phyloP scores from a whole-genome alignment of 2,888 invertebrate species.

The Acronicta psi region DNA sequence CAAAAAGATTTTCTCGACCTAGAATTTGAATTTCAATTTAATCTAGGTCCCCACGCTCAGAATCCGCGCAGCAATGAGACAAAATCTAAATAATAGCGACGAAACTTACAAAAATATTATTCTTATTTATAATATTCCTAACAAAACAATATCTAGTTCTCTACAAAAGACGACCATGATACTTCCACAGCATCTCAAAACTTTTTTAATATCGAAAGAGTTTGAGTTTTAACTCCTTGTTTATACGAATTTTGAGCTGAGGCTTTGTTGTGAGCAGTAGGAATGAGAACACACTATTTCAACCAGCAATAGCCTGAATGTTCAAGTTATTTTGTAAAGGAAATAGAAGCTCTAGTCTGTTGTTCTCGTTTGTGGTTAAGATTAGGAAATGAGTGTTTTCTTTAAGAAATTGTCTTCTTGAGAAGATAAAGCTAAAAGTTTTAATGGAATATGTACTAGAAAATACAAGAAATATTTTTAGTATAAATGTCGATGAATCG shows the following conservation, averaged over 20 bases:
- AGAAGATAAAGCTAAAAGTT: not conserved
- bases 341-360: slow-evolving; percentile 1
- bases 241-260: slow-evolving; percentile 59
- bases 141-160: slow-evolving; percentile 19
- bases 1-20: too few relatives aligned
- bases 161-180: slow-evolving; percentile 27
- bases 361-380: slow-evolving; percentile 33
- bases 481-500: too few relatives aligned
- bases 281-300: slow-evolving; percentile 22
- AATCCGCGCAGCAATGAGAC: too few relatives aligned
- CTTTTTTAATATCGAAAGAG: slow-evolving; percentile 71
- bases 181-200: slow-evolving; percentile 52
- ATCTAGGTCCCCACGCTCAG: too few relatives aligned
- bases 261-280: slow-evolving; percentile 38
- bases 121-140: slow-evolving; percentile 5
- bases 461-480: too few relatives aligned
- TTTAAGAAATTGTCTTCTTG: slow-evolving; percentile 3
- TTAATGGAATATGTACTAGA: too few relatives aligned
- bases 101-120: too few relatives aligned
- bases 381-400: slow-evolving; percentile 9
- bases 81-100: too few relatives aligned
- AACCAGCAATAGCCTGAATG: slow-evolving; percentile 6
- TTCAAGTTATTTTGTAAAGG: slow-evolving; percentile 25
- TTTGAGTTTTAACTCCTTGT: slow-evolving; percentile 55
- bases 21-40: too few relatives aligned